Evolutionary conservation across 1,140 invertebrate species (phyloP), one percentile per base, ranked within the genome.

Genomic region (Ips nitidus): DNA sequence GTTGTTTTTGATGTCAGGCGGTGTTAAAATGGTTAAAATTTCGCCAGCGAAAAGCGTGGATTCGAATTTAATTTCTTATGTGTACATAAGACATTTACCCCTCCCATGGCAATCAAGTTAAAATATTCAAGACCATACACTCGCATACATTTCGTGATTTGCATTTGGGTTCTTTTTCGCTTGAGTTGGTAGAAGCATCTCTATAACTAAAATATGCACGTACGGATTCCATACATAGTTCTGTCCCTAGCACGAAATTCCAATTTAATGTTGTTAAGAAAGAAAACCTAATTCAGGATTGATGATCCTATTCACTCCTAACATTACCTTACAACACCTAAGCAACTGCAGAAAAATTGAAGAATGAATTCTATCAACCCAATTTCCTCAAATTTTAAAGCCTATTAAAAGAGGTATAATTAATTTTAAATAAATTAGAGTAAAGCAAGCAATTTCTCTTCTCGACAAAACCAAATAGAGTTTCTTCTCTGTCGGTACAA

Each of bases 221-320:
- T 59, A 59, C 57, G 38, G 8, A 59, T n/a, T 59, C 8, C 57
- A 59, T 7, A 59, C 40, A 59, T 59, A 59, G 38, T 59, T 64
- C 40, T 52, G 38, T n/a, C 7, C 7, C 22, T 8, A 6, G 39
- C 50, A 52, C 40, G 50, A 64, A 53, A 37, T 42, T 2, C 2
- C 50, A 66, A 66, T 66, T 66, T 66, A 66, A 66, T 58, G 45
- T 8, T 57, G 45, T 57, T 52, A 53, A 45, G 41, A 55, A 73
- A 74, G 70, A 74, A 67, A 59, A 73, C 72, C 74, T 70, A 75
- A 75, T 75, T 75, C 73, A 69, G 73, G 71, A 75, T 75, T 74
- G 73, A 75, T 74, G 72, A 74, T 72, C 72, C 73, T 75, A 74
- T 75, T 75, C 73, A 75, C 22, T 22, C 22, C 22, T 22, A 22